Evolutionary conservation across 2,888 invertebrate species (phyloP), one percentile per base, ranked within the genome.

Genomic region (Mesopsocus fuscifrons): DNA sequence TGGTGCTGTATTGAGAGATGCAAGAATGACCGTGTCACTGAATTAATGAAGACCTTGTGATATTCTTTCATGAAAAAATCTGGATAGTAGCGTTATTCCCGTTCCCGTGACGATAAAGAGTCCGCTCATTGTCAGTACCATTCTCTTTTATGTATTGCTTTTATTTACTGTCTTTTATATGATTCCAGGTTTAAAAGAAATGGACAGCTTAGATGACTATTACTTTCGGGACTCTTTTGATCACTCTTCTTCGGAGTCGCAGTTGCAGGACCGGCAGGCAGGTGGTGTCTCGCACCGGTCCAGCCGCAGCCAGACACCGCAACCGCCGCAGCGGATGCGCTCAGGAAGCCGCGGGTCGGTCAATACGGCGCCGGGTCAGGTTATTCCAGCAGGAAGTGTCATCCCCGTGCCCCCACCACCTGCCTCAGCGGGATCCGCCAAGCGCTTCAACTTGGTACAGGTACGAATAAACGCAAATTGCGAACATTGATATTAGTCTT

Each of bases 181-280:
- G n/a, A n/a, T n/a, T n/a, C n/a, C 20, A 38, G 56, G 59, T 34
- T 41, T 47, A 30, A 52, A 52, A 46, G 52, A 50, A 18, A 44
- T 46, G 5, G 61, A 60, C 38, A 56, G 59, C 45, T 50, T 58
- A 56, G 68, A 68, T 52, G 77, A 78, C 55, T 80, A 78, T 60
- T 74, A 73, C 59, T 72, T 76, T 55, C 74, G 79, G 26, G 79
- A 80, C 61, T 79, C 77, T 52, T 72, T 76, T 53, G 76, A 82
- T 56, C 81, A 81, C 58, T 82, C 83, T 35, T 81, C 82, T 20
- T 78, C 80, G 11, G 81, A 82, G 60, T 79, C 79, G 44, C 78
- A 77, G 52, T 63, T 73, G 50, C 54, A 72, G 55, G 65, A 69
- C 51, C 26, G 26, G 8, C 6, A 9, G 26, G 53, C 55, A 15